These are phyloP conservation scores for Maniola jurtina DNA, from an alignment of 1,140 invertebrate genomes.

Conservation along the genomic window DNA sequence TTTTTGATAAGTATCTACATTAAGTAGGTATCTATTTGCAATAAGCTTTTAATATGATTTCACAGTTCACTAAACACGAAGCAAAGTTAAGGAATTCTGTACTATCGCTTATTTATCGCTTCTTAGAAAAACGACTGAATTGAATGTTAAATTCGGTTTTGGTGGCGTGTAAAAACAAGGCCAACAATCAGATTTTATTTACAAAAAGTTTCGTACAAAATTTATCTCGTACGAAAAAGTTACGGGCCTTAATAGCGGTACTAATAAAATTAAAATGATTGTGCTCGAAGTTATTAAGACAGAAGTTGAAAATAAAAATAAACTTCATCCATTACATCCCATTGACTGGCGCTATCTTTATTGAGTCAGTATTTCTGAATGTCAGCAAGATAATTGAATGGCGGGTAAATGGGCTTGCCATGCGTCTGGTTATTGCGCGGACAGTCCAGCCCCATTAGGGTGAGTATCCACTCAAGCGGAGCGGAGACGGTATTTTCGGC, in stretches of 20 bases:
- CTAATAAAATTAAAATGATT: background rate
- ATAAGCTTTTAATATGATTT: no score
- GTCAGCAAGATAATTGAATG: constrained; percentile 19
- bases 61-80: no score
- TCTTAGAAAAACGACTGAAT: no score
- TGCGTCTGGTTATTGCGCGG: background rate
- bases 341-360: constrained; percentile 21
- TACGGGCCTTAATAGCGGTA: background rate
- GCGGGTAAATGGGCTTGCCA: background rate
- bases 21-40: no score
- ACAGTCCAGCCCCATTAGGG: background rate
- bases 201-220: no score
- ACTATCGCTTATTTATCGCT: background rate
- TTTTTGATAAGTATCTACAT: no score
- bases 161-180: no score
- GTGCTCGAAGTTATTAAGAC: background rate
- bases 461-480: no score
- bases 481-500: no score
- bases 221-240: no score
- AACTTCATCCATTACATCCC: constrained; percentile 12
- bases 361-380: constrained; percentile 18
- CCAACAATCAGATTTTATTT: no score
- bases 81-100: background rate
- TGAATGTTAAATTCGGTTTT: no score
- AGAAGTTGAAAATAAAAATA: constrained; percentile 11